Percentiles rank a stretch among this genome's conserved stretches.
phyloP scores from a whole-genome alignment of 2,113 vertebrate genomes.

The Amphiprion percula region DNA sequence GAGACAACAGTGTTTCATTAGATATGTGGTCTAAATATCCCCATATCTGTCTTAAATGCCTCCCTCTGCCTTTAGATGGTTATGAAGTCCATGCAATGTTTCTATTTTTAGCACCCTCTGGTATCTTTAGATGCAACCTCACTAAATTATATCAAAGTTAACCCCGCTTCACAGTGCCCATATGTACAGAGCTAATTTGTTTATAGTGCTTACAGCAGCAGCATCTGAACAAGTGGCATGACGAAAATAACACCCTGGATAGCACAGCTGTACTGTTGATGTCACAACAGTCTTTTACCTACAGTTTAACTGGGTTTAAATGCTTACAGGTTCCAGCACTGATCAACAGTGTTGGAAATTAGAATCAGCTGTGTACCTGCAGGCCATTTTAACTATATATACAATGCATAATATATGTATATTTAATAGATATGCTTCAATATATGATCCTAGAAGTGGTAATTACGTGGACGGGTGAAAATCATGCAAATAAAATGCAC shows the following conservation, averaged over 20 bases:
- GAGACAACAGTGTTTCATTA: not conserved
- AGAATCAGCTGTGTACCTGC: no score
- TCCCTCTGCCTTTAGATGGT: not conserved
- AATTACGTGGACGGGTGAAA: no score
- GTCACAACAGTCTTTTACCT: no score
- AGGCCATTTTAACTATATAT: no score
- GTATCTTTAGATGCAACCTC: conserved; percentile 47
- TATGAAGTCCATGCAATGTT: not conserved
- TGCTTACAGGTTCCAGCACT: no score
- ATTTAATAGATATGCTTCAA: no score
- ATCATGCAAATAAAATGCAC: no score
- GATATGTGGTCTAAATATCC: not conserved
- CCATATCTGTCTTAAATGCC: conserved; percentile 3
- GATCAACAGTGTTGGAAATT: no score
- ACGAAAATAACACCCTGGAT: conserved; percentile 20
- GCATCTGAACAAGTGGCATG: conserved; percentile 21
- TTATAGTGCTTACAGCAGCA: conserved; percentile 29
- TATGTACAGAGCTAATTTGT: conserved; percentile 49
- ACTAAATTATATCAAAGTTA: conserved; percentile 54
- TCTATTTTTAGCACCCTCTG: conserved; percentile 35
- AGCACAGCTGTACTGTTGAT: not conserved
- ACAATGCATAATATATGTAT: no score
- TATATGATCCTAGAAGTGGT: no score
- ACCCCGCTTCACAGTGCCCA: conserved; percentile 17
- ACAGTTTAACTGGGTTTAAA: no score